phyloP scores from a whole-genome alignment of 2,113 vertebrate species.

The Tachysurus vachellii region DNA sequence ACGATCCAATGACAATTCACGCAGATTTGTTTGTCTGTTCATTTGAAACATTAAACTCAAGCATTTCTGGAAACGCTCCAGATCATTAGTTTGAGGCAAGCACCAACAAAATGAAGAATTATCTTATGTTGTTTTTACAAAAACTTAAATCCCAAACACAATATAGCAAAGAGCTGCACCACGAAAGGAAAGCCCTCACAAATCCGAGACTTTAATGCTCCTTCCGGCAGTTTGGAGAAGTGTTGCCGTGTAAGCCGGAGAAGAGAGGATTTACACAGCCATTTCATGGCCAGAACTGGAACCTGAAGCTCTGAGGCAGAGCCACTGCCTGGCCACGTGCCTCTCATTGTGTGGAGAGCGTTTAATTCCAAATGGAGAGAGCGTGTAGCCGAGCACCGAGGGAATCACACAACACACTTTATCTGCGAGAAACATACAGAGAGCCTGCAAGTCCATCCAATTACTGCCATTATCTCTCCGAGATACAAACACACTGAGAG shows the following conservation, averaged over 20 bases:
- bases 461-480: slow-evolving; percentile 76
- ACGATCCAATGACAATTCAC: neutral
- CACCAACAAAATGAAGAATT: slow-evolving; percentile 8
- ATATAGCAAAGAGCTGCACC: slow-evolving; percentile 19
- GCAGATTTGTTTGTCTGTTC: neutral
- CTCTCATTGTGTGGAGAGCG: slow-evolving; percentile 74
- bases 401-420: slow-evolving; percentile 71
- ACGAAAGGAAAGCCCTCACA: slow-evolving; percentile 29
- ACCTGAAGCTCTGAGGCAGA: slow-evolving; percentile 32
- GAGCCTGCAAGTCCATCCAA: slow-evolving; percentile 77
- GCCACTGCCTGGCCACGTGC: slow-evolving; percentile 53
- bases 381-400: slow-evolving; percentile 40
- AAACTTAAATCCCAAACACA: slow-evolving; percentile 38
- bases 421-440: slow-evolving; percentile 77
- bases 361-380: slow-evolving; percentile 75
- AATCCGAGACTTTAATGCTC: slow-evolving; percentile 4
- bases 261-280: slow-evolving; percentile 72
- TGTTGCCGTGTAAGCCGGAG: slow-evolving; percentile 64
- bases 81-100: neutral
- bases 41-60: neutral
- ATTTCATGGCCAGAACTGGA: slow-evolving; percentile 67
- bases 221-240: slow-evolving; percentile 62
- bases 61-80: slow-evolving; percentile 20
- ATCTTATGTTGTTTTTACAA: neutral
- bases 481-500: slow-evolving; percentile 68